A percentile compares a stretch with the other conserved stretches of the same genome.
Evolutionary conservation across 2,113 vertebrate genomes (phyloP).

Genomic region (Arenaria interpres): DNA sequence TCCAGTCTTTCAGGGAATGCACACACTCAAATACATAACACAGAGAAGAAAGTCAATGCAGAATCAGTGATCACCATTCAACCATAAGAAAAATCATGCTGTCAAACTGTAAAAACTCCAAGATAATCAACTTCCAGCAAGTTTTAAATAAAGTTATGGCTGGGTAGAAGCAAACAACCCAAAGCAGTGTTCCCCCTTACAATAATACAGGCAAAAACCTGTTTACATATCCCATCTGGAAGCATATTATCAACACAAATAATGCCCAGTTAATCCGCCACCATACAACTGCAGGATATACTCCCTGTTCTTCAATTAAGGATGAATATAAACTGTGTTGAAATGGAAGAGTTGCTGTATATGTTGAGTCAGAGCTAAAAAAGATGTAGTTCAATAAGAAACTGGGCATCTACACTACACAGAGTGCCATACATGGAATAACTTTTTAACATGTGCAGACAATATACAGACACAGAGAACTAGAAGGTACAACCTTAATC

Average conservation of each 20-base stretch:
- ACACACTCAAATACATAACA: not conserved
- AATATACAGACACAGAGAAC: not conserved
- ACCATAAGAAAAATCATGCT: not conserved
- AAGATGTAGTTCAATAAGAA: not conserved
- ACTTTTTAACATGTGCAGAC: not conserved
- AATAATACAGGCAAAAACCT: not conserved
- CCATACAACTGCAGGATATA: not conserved
- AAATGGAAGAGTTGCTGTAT: not conserved
- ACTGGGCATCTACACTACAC: too few species aligned
- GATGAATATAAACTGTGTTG: not conserved
- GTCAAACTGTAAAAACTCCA: not conserved
- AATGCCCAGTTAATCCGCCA: not conserved
- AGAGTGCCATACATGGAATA: not conserved
- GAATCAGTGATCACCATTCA: not conserved
- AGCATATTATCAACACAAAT: not conserved
- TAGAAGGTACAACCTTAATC: not conserved
- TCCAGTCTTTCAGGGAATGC: not conserved
- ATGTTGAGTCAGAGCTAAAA: not conserved
- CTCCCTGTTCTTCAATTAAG: not conserved
- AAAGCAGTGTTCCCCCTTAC: not conserved
- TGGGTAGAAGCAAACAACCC: not conserved
- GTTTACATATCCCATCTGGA: not conserved
- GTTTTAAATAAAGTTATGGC: not conserved
- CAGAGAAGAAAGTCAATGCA: not conserved
- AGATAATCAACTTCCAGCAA: not conserved